Evolutionary conservation across 2,797 vertebrate species (phyloP), one percentile per base, ranked within the genome.

Genomic region (Sciurus vulgaris): DNA sequence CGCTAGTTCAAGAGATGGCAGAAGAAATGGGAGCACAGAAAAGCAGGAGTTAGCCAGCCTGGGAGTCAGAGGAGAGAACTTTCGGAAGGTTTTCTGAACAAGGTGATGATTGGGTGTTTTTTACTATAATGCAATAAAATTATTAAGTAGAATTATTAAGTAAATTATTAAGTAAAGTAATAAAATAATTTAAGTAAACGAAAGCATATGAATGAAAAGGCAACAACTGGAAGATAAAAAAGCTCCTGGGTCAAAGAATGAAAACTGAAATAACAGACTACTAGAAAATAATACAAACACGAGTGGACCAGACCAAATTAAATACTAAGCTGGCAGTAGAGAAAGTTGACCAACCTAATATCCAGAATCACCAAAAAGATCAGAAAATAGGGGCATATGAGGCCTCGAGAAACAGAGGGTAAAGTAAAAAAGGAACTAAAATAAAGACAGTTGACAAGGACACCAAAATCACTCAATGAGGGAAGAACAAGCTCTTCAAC

Each of bases 171-270:
- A n/a, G n/a, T n/a, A n/a, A n/a, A n/a, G n/a, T n/a, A n/a, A n/a
- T 65, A 79, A 93, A 86, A 44, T 73, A 82, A 91, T 44, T 54
- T 63, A 87, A 93, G 77, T 30, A 96, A 82, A 59, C 30, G 82
- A 77, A 91, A 67, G 54, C n/a, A 84, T 13, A 73, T 14, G 41
- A 59, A 81, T 81, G 41, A 69, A 95, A 91, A 79, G 7, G n/a
- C 9, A 85, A 51, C 26, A 78, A 47, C 26, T 65, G 7, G 30
- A 70, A 89, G 61, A 96, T 6, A 88, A 69, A 38, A 65, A 63
- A 51, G 38, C 17, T 79, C 73, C 79, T 56, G 7, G 18, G 70
- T 76, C 65, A 94, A 70, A 95, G 22, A 82, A 84, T 70, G 4
- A 77, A 93, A 82, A 63, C 30, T 70, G 18, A 69, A 79, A 81